Evolutionary conservation across 2,888 invertebrate genomes (phyloP), one percentile per base, ranked within the genome.

Genomic region (Diadegma fenestrale): DNA sequence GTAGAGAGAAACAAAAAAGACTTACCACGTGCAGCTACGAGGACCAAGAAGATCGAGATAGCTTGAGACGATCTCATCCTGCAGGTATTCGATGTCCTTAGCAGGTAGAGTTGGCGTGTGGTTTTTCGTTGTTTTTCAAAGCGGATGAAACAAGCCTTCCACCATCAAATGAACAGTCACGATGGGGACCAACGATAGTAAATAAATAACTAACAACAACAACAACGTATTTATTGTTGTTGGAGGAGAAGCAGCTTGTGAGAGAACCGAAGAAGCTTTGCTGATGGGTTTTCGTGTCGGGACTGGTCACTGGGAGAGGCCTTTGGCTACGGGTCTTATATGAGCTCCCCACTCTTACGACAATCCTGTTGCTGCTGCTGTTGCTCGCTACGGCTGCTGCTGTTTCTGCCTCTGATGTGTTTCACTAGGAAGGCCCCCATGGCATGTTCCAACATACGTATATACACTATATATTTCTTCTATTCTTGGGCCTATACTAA

Each of bases 241-340:
- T 72, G 87, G 85, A 84, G 89, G 73, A 61, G 86, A 66, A 80
- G 79, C 73, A 71, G 80, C 82, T 71, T 85, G 81, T 68, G 86
- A 86, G 77, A 82, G 72, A 85, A 86, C 89, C 89, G 92, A 93
- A 91, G 92, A 92, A 91, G 92, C 91, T 92, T 91, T 90, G 91
- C 90, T 91, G 93, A 93, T 93, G 92, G 92, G 93, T 93, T 93
- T 93, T 93, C 93, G 93, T 93, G 92, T 92, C 91, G 91, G 91
- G 92, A 93, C 93, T 93, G 93, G 90, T 93, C 92, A 93, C 93
- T 93, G 93, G 92, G 92, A 93, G 93, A 93, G 93, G 92, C 92
- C 91, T 92, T 93, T 93, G 92, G 90, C 88, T 92, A 92, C 91
- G 90, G 92, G 92, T 93, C 93, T 93, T 93, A 93, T 93, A 93